Evolutionary conservation across 2,888 invertebrate species (phyloP), one percentile per base, ranked within the genome.

Genomic region (Tyria jacobaeae): DNA sequence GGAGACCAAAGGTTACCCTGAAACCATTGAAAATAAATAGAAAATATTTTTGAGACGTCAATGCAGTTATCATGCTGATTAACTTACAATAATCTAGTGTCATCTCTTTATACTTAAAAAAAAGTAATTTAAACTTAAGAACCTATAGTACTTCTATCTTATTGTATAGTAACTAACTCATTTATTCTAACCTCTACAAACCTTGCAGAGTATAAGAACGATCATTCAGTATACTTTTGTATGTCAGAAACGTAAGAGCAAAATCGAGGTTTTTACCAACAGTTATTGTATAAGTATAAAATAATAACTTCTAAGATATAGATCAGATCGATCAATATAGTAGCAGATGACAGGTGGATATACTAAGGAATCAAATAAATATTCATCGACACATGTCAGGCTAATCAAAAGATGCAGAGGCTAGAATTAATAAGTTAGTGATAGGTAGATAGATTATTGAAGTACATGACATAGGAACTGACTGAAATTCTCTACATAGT

Each of bases 1-100:
- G 74, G 81, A 87, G 89, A 88, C 88, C 87, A 88, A 87, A 84
- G 64, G 77, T 75, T 73, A 80, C 84, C 74, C 72, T 82, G 77
- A 81, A 80, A 75, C 71, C 76, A 76, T 63, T 71, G 62, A 75
- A 78, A 71, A 73, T 66, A 73, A 54, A 78, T 63, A 72, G 57
- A 64, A 66, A 58, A 75, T 86, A 85, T 88, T 85, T 84, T 86
- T 85, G 80, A 82, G 77, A 84, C 71, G 71, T 66, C 70, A 70
- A 66, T 66, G 66, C 58, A 69, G 70, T 68, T 78, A 76, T 71
- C 73, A 72, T 75, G 73, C 64, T 75, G 66, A 57, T 55, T 51
- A 27, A 68, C 59, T 70, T 70, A 68, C 64, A 71, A 64, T 60
- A 69, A 65, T 64, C 68, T 66, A 68, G 62, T 66, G 62, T 59